Evolutionary conservation across 2,888 invertebrate genomes (phyloP).

Genomic region (Caenorhabditis sp.): DNA sequence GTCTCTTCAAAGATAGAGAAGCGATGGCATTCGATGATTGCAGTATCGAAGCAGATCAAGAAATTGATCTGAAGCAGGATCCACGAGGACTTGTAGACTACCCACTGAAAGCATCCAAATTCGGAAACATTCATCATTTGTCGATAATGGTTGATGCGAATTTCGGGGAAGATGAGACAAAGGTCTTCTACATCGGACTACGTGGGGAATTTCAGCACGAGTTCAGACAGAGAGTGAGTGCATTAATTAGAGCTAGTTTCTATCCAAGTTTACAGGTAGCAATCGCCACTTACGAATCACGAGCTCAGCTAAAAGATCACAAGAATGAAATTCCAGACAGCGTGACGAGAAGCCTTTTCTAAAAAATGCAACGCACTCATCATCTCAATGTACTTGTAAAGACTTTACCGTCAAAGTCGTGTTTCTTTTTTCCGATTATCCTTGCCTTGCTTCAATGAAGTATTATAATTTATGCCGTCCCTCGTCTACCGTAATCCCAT

Average conservation of each 20-base stretch:
- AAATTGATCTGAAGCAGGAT: slow-evolving; percentile 81
- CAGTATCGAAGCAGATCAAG: slow-evolving; percentile 84
- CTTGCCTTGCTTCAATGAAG: slow-evolving; percentile 3
- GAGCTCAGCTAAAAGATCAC: slow-evolving; percentile 81
- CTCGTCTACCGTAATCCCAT: slow-evolving; percentile 31
- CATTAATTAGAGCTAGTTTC: background rate
- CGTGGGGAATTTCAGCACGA: slow-evolving; percentile 90
- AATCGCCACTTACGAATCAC: slow-evolving; percentile 82
- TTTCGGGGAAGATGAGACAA: slow-evolving; percentile 90
- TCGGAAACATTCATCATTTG: slow-evolving; percentile 92
- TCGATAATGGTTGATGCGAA: slow-evolving; percentile 86
- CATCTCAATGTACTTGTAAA: slow-evolving; percentile 5
- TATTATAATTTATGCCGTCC: background rate
- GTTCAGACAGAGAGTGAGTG: slow-evolving; percentile 72
- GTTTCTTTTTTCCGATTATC: background rate
- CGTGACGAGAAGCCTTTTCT: slow-evolving; percentile 56
- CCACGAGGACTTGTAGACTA: slow-evolving; percentile 77
- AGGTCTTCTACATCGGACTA: slow-evolving; percentile 92
- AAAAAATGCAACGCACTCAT: slow-evolving; percentile 6
- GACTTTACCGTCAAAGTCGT: background rate
- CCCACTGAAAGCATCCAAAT: slow-evolving; percentile 88
- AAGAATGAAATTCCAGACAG: slow-evolving; percentile 79
- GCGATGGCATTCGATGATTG: slow-evolving; percentile 95
- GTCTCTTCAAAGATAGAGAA: slow-evolving; percentile 87
- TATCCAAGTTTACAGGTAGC: slow-evolving; percentile 72